These are phyloP conservation scores for Myotis davidii DNA, from an alignment of 2,113 vertebrate genomes.

Conservation along the genomic window DNA sequence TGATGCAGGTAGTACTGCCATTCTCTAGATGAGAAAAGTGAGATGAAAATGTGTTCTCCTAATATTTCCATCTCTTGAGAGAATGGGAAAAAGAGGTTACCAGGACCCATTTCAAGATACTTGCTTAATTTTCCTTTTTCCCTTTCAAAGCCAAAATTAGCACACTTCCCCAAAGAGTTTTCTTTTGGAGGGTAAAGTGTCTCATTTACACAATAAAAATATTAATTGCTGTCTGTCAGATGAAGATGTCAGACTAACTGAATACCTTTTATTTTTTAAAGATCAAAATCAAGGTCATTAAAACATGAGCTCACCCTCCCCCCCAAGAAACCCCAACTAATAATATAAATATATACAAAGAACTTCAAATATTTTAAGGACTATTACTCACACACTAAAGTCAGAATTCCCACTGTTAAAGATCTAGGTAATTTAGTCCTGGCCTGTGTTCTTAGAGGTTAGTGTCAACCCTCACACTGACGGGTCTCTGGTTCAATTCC, in stretches of 20 bases:
- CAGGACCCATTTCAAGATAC: background rate
- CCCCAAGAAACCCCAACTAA: background rate
- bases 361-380: conserved; percentile 57
- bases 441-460: no score
- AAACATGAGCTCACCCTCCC: background rate
- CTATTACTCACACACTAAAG: conserved; percentile 38
- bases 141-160: background rate
- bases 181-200: background rate
- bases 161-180: background rate
- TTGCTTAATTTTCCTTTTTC: conserved; percentile 27
- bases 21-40: background rate
- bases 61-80: background rate
- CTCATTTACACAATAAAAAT: conserved; percentile 24
- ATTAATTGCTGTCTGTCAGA: conserved; percentile 59
- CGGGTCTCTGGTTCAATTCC: no score
- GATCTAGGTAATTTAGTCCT: background rate
- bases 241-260: conserved; percentile 76
- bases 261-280: conserved; percentile 72
- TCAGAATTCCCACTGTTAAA: conserved; percentile 57
- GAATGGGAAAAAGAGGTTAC: background rate
- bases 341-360: conserved; percentile 2
- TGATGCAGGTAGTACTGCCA: background rate
- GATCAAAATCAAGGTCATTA: conserved; percentile 73
- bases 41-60: background rate
- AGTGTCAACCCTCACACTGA: no score